Evolutionary conservation across 2,113 vertebrate species (phyloP), one percentile per base, ranked within the genome.

Genomic region (Bagarius yarrelli): DNA sequence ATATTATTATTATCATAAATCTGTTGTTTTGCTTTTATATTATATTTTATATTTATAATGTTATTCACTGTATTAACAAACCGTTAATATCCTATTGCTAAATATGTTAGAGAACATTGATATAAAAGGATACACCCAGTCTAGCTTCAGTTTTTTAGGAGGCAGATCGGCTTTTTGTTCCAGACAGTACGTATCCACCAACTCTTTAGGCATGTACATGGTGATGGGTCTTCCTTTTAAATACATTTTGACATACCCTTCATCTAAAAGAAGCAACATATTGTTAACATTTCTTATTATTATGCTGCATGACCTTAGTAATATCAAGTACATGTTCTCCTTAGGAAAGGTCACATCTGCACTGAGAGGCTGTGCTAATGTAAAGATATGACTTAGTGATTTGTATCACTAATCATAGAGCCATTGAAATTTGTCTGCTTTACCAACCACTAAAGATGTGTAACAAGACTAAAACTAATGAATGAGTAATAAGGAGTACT

Each of bases 191-290:
- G 93, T 90, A 56, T 98, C 96, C 94, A 97, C 95, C 89, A 96
- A 93, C 25, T 98, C 96, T 94, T 94, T 97, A 91, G 97, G 96
- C 96, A 99, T 96, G 93, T 94, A 95, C 98, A 99, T 98, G 92
- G 97, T 98, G 86, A 99, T 91, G 44, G 98, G 98, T 60, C 98
- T 96, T 87, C 98, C 98, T 85, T 97, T 97, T 81, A 99, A 94
- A 92, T 94, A 99, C 98, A 99, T 99, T 94, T 96, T 99, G 87
- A 99, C 96, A 87, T 98, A 99, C 85, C 98, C 98, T 93, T 99
- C 98, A 90, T 98, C 98, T 99, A 91, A 83, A 91, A 94, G 88
- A 79, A 93, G 90, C 66, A 89, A 77, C 59, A 90, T 61, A 89
- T 4, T 71, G 86, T 86, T 25, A 88, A 82, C 67, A 52, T 32